Evolutionary conservation across 1,140 invertebrate genomes (phyloP).

Genomic region (Lordiphosa mommai): DNA sequence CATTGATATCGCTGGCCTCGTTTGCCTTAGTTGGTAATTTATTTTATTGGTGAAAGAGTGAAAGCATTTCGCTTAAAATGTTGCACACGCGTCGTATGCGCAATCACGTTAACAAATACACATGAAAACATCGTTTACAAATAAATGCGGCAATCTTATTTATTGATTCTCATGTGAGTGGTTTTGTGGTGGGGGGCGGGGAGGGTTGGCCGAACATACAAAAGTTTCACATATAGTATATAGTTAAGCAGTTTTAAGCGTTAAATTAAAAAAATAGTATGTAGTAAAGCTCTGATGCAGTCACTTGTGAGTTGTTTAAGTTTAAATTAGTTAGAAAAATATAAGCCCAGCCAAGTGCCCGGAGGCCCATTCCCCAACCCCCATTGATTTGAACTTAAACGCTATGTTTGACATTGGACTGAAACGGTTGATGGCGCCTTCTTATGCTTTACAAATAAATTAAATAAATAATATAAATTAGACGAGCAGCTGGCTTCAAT

Average conservation of each 20-base stretch:
- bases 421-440: constrained; percentile 45
- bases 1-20: constrained; percentile 70
- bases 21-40: constrained; percentile 55
- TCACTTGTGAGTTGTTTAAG: constrained; percentile 34
- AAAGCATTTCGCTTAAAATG: constrained; percentile 61
- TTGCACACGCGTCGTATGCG: constrained; percentile 58
- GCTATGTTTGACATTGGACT: constrained; percentile 17
- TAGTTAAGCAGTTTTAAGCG: constrained; percentile 11
- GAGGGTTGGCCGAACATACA: neutral
- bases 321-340: constrained; percentile 35
- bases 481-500: constrained; percentile 13
- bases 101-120: constrained; percentile 29
- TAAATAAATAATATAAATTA: constrained; percentile 78
- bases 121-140: constrained; percentile 43
- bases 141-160: constrained; percentile 62
- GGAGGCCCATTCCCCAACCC: neutral
- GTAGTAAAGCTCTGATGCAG: constrained; percentile 64
- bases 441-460: constrained; percentile 73
- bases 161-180: constrained; percentile 47
- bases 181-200: neutral
- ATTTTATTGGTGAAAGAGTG: constrained; percentile 63
- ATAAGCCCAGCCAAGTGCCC: constrained; percentile 14
- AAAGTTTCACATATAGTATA: constrained; percentile 35
- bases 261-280: constrained; percentile 21
- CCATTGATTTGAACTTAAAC: constrained; percentile 30